Percentiles rank a stretch among this genome's conserved stretches.
Conservation (phyloP, 2,113 vertebrate species). For the Cryptomyrus ogoouensis region DNA sequence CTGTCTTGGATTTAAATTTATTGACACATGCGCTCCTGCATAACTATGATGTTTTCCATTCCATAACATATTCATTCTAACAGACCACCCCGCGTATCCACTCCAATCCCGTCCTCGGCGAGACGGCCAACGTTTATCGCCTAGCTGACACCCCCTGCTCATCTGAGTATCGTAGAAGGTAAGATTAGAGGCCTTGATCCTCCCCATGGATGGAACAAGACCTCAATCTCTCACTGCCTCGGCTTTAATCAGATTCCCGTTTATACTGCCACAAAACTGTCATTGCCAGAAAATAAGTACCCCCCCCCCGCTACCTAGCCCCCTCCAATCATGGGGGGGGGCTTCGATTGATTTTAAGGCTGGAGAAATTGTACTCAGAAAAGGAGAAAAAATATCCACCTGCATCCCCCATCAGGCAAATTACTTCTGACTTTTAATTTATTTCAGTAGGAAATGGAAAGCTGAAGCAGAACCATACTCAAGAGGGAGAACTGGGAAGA, state of each 20-base stretch:
- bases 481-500: constrained; percentile 76
- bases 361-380: constrained; percentile 69
- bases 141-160: constrained; percentile 49
- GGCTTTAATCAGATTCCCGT: constrained; percentile 94
- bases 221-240: constrained; percentile 98
- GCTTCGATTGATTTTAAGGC: constrained; percentile 92
- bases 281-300: constrained; percentile 90
- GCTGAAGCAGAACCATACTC: constrained; percentile 92
- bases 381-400: constrained; percentile 65
- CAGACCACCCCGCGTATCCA: neutral
- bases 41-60: neutral
- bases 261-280: constrained; percentile 88
- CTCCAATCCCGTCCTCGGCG: neutral
- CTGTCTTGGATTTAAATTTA: neutral
- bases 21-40: neutral
- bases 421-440: constrained; percentile 99
- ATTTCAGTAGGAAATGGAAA: constrained; percentile 99
- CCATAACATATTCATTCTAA: neutral
- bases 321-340: constrained; percentile 63
- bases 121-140: constrained; percentile 57
- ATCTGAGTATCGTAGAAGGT: constrained; percentile 68
- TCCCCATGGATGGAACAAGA: constrained; percentile 88
- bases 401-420: constrained; percentile 93
- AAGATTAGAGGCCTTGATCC: constrained; percentile 93
- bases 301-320: constrained; percentile 43